Percentiles rank a stretch among this genome's conserved stretches.
Evolutionary conservation across 2,113 vertebrate species (phyloP).

Genomic region (Spheniscus mendiculus): DNA sequence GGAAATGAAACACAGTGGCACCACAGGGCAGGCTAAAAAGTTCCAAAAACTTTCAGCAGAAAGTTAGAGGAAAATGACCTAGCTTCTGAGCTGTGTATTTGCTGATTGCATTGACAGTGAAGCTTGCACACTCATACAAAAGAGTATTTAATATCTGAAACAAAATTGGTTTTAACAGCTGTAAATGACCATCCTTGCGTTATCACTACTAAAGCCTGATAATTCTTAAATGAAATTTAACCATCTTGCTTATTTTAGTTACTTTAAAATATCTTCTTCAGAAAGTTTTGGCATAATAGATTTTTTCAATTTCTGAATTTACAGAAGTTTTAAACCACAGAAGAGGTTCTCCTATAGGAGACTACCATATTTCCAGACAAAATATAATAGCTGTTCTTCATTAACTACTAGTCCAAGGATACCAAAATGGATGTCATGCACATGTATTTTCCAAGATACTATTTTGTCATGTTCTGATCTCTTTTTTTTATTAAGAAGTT

Average conservation of each 20-base stretch:
- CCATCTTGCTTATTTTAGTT: not conserved
- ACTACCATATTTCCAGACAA: not conserved
- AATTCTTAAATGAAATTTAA: not conserved
- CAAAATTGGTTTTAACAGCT: not conserved
- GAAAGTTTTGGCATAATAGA: not conserved
- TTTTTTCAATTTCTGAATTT: conserved; percentile 3
- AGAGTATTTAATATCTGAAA: not conserved
- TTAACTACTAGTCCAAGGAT: not conserved
- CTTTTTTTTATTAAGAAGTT: conserved; percentile 15
- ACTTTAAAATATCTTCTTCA: not conserved
- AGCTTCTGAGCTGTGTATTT: not conserved
- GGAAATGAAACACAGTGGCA: not conserved
- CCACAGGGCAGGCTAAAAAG: not conserved
- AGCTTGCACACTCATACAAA: not conserved
- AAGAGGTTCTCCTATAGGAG: not conserved
- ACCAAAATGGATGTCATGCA: not conserved
- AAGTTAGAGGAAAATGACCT: not conserved
- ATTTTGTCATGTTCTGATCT: not conserved
- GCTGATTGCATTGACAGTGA: not conserved
- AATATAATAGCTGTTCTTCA: not conserved
- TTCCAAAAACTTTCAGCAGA: not conserved
- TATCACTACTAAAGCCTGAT: not conserved
- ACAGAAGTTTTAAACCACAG: not conserved
- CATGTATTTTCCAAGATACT: not conserved
- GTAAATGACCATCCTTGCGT: not conserved